A percentile compares a stretch with the other conserved stretches of the same genome.
Evolutionary conservation across 2,113 vertebrate species (phyloP).

Genomic region (Aptenodytes patagonicus): DNA sequence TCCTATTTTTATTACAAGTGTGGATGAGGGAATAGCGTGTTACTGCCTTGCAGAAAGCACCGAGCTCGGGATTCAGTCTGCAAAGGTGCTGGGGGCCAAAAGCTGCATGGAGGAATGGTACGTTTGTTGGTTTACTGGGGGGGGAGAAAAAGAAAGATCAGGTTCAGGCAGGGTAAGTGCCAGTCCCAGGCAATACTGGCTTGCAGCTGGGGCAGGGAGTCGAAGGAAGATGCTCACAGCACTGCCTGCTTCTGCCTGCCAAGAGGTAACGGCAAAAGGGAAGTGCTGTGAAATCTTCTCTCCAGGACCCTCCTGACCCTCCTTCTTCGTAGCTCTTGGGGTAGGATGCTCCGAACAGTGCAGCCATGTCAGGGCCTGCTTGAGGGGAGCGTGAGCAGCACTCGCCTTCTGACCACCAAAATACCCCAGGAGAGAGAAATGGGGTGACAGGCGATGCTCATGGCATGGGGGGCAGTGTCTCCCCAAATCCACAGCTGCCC

Average conservation of each 20-base stretch:
- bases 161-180: neutral
- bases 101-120: too few species aligned
- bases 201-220: neutral
- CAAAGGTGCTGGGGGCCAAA: neutral
- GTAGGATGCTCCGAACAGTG: fast-evolving
- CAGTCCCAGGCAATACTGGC: neutral
- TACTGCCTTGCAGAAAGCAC: neutral
- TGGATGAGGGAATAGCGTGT: neutral
- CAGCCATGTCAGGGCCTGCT: neutral
- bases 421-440: neutral
- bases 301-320: neutral
- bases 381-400: neutral
- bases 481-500: neutral
- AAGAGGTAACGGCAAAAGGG: neutral
- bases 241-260: neutral
- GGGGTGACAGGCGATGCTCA: fast-evolving
- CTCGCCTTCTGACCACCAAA: neutral
- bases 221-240: neutral
- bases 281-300: neutral
- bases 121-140: neutral
- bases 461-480: neutral
- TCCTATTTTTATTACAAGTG: neutral
- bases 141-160: too few species aligned
- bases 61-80: fast-evolving
- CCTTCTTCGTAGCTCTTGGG: neutral